These are phyloP conservation scores for Trichonephila clavata DNA, from an alignment of 1,140 invertebrate genomes.

Conservation along the genomic window DNA sequence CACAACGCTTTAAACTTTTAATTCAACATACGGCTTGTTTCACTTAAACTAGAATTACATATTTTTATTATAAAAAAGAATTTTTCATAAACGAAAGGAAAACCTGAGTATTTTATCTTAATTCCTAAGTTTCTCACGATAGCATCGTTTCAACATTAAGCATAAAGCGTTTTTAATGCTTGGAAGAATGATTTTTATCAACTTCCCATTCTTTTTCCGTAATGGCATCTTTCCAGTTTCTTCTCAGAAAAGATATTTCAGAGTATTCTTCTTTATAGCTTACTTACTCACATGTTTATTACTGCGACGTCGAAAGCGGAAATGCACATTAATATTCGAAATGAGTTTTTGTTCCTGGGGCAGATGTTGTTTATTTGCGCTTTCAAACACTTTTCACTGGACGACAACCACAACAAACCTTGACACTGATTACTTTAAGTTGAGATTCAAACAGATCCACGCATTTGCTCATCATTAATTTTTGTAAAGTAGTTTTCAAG, in stretches of 20 bases:
- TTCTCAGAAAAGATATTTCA: background rate
- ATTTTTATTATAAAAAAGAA: background rate
- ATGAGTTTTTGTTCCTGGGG: slow-evolving; percentile 9
- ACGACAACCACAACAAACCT: slow-evolving; percentile 52
- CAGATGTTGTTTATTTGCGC: slow-evolving; percentile 49
- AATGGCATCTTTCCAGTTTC: slow-evolving; percentile 44
- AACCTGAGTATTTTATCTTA: background rate
- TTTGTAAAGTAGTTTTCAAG: slow-evolving; percentile 53
- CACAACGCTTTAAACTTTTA: background rate
- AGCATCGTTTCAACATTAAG: background rate
- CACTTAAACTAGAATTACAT: background rate
- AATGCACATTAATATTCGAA: slow-evolving; percentile 48
- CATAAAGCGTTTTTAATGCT: slow-evolving; percentile 1
- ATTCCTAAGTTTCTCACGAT: background rate
- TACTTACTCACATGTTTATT: slow-evolving; percentile 10
- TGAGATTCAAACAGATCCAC: slow-evolving; percentile 40
- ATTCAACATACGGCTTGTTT: background rate
- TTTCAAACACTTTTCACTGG: slow-evolving; percentile 31
- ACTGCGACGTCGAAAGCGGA: slow-evolving; percentile 6
- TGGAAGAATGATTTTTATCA: slow-evolving; percentile 20
- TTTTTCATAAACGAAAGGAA: background rate
- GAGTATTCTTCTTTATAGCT: background rate
- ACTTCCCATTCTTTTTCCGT: background rate
- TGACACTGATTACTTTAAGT: slow-evolving; percentile 61
- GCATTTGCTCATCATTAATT: slow-evolving; percentile 42